Conservation (phyloP, 2,797 vertebrate species). For the Okamejei kenojei region DNA sequence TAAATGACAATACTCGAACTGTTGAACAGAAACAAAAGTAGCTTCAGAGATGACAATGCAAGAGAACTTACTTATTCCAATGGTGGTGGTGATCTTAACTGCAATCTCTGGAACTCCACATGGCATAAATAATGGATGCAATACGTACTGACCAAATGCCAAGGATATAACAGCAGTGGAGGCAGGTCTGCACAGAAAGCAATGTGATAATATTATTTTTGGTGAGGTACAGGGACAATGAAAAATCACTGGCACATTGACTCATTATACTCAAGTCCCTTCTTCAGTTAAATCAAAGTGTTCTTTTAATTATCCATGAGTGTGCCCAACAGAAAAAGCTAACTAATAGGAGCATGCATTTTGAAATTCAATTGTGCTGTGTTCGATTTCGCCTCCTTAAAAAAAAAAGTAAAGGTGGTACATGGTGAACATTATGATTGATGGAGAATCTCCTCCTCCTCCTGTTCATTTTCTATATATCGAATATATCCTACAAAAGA, state of each 20-base stretch:
- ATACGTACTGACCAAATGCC: slow-evolving; percentile 86
- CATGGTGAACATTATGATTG: neutral
- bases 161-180: slow-evolving; percentile 82
- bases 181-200: slow-evolving; percentile 67
- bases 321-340: no score
- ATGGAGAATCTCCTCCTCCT: neutral
- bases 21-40: neutral
- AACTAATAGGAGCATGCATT: neutral
- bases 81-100: slow-evolving; percentile 77
- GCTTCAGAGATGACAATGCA: neutral
- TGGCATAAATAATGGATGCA: slow-evolving; percentile 91
- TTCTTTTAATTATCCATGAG: neutral
- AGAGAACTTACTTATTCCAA: slow-evolving; percentile 78
- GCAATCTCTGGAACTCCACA: slow-evolving; percentile 78
- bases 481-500: no score
- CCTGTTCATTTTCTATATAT: neutral
- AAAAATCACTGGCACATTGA: no score
- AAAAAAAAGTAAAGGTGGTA: neutral
- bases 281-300: no score
- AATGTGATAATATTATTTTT: slow-evolving; percentile 38
- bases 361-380: neutral
- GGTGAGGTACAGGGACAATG: no score
- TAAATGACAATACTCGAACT: neutral
- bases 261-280: no score
- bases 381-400: neutral